Conservation (phyloP, 1,140 invertebrate species). For the Samia ricini region DNA sequence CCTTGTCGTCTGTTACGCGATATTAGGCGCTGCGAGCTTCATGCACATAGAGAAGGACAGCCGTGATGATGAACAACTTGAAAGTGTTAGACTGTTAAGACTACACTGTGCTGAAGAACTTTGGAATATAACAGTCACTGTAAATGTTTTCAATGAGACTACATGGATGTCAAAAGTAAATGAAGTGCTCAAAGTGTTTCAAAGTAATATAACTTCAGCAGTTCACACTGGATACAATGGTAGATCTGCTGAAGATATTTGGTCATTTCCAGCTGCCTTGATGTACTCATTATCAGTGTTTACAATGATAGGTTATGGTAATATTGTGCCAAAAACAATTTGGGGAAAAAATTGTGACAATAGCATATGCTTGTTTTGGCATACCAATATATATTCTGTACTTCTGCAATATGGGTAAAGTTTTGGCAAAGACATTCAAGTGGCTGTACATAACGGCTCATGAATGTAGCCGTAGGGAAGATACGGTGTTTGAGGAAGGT, state of each 20-base stretch:
- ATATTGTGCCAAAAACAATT: constrained; percentile 92
- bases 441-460: constrained; percentile 89
- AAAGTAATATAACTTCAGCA: constrained; percentile 83
- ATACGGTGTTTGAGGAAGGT: constrained; percentile 72
- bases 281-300: constrained; percentile 94
- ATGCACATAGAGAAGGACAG: constrained; percentile 88
- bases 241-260: constrained; percentile 83
- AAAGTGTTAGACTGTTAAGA: constrained; percentile 72
- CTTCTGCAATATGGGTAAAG: constrained; percentile 93
- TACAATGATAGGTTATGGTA: constrained; percentile 97
- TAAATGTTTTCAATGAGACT: constrained; percentile 87
- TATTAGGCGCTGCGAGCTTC: constrained; percentile 96
- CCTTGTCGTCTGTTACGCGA: constrained; percentile 95
- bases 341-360: constrained; percentile 94
- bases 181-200: constrained; percentile 83
- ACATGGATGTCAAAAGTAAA: constrained; percentile 84
- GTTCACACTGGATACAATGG: constrained; percentile 90
- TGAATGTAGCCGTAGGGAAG: constrained; percentile 81
- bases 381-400: constrained; percentile 95
- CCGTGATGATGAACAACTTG: constrained; percentile 77
- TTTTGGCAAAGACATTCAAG: constrained; percentile 87
- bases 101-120: constrained; percentile 80
- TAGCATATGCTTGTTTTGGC: constrained; percentile 96
- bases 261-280: constrained; percentile 90
- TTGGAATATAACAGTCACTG: constrained; percentile 85